phyloP scores from a whole-genome alignment of 2,888 invertebrate species.

The Agrochola lota region DNA sequence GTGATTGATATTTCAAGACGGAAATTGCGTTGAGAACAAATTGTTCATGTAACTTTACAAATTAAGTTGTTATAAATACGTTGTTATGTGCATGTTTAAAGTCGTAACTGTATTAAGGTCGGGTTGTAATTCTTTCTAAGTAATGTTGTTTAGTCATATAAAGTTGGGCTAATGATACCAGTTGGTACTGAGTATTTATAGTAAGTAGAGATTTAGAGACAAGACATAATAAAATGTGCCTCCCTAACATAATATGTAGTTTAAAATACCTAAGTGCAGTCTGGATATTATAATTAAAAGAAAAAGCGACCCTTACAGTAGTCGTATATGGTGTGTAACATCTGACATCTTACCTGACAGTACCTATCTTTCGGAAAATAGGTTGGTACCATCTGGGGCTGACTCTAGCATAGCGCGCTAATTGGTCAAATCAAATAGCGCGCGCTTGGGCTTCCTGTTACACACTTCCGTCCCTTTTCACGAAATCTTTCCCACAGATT shows the following conservation, averaged over 20 bases:
- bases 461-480: too few species aligned
- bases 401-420: too few species aligned
- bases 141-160: constrained; percentile 6
- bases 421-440: too few species aligned
- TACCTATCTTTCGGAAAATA: too few species aligned
- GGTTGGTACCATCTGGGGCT: too few species aligned
- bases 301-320: too few species aligned
- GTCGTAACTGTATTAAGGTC: constrained; percentile 33
- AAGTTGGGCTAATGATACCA: constrained; percentile 14
- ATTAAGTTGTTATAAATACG: constrained; percentile 28
- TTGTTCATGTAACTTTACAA: constrained; percentile 44
- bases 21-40: constrained; percentile 57
- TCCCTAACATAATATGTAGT: neutral
- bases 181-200: neutral
- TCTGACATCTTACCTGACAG: too few species aligned
- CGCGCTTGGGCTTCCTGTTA: too few species aligned
- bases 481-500: too few species aligned
- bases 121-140: constrained; percentile 30
- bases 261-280: neutral
- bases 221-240: neutral
- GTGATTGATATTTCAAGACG: constrained; percentile 62
- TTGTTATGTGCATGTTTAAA: constrained; percentile 26
- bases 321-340: too few species aligned
- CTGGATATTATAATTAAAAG: neutral
- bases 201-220: neutral